Evolutionary conservation across 2,888 invertebrate species (phyloP).

Genomic region (Willowsia nigromaculata): DNA sequence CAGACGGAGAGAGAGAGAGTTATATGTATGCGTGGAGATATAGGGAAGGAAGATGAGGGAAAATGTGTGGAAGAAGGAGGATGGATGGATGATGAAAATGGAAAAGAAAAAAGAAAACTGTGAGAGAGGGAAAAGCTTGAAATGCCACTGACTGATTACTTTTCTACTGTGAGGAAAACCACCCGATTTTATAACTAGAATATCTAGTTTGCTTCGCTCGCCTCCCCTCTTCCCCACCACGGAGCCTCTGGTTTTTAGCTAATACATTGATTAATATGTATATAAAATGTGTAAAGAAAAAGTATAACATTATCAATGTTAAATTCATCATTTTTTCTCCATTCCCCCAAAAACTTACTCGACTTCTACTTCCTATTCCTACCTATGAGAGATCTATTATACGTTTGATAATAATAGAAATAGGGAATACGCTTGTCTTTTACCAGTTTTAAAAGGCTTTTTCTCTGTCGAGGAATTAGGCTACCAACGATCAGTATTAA

Average conservation of each 20-base stretch:
- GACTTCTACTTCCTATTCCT: background rate
- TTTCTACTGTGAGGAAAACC: conserved; percentile 48
- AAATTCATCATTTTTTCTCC: conserved; percentile 34
- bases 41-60: background rate
- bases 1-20: background rate
- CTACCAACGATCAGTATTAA: conserved; percentile 54
- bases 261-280: conserved; percentile 45
- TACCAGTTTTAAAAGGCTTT: conserved; percentile 46
- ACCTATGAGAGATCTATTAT: background rate
- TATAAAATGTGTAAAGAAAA: conserved; percentile 22
- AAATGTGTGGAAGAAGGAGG: background rate
- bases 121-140: conserved; percentile 47
- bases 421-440: conserved; percentile 15
- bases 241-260: conserved; percentile 26
- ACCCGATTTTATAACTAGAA: conserved; percentile 41
- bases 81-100: background rate
- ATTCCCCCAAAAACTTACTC: conserved; percentile 3
- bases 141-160: conserved; percentile 73
- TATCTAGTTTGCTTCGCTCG: conserved; percentile 24
- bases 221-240: background rate
- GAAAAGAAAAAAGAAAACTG: conserved; percentile 15
- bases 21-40: background rate
- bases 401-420: background rate
- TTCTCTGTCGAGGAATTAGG: conserved; percentile 55
- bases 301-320: conserved; percentile 53